These are phyloP conservation scores for Smittia aterrima DNA, from an alignment of 2,888 invertebrate species.

Conservation along the genomic window DNA sequence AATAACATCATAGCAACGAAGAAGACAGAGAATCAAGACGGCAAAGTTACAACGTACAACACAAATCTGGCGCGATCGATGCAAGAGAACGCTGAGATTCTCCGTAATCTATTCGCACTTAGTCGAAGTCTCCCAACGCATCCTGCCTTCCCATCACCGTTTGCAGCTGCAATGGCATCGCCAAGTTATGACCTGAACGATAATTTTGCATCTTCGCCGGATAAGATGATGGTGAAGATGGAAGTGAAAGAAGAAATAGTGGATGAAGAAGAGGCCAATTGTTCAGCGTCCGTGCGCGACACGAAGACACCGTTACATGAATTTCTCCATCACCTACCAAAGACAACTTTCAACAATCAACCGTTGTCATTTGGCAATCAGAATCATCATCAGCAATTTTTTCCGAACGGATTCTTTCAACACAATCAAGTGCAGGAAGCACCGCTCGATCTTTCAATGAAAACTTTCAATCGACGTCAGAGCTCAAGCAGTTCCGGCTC, in stretches of 20 bases:
- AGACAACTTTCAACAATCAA: conserved; percentile 39
- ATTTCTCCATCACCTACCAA: conserved; percentile 38
- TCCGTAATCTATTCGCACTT: conserved; percentile 25
- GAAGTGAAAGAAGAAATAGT: conserved; percentile 29
- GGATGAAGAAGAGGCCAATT: conserved; percentile 35
- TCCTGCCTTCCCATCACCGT: conserved; percentile 45
- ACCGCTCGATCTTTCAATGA: conserved; percentile 81
- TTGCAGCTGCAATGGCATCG: conserved; percentile 46
- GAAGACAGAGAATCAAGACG: not conserved
- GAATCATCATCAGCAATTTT: conserved; percentile 30
- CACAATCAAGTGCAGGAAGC: conserved; percentile 62
- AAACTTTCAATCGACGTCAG: conserved; percentile 46
- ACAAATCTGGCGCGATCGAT: conserved; percentile 21
- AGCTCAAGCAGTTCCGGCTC: conserved; percentile 23
- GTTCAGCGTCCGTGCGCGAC: conserved; percentile 32
- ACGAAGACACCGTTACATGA: conserved; percentile 40
- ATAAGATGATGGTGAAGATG: conserved; percentile 26
- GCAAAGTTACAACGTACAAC: not conserved
- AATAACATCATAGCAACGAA: conserved; percentile 35
- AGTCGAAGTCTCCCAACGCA: conserved; percentile 45
- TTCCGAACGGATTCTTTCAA: conserved; percentile 41
- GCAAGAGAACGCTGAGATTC: conserved; percentile 33
- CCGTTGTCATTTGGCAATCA: conserved; percentile 6
- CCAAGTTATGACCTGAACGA: conserved; percentile 43
- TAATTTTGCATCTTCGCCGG: conserved; percentile 20